A percentile compares a stretch with the other conserved stretches of the same genome.
phyloP scores from a whole-genome alignment of 2,113 vertebrate genomes.

The Terrapene triunguis region DNA sequence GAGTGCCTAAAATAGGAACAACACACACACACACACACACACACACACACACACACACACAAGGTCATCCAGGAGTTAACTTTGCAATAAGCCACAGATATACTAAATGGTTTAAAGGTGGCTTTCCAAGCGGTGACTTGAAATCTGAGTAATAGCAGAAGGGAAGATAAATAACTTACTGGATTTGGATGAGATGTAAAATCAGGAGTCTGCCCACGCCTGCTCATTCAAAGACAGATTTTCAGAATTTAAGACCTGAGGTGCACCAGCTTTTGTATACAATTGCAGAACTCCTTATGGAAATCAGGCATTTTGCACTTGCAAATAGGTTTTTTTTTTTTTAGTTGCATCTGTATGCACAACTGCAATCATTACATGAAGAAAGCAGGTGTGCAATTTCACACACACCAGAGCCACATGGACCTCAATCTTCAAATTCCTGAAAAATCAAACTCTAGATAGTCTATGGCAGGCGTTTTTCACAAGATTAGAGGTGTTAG shows the following conservation, averaged over 20 bases:
- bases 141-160: conserved; percentile 33
- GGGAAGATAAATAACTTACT: background rate
- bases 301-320: background rate
- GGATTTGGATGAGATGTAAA: conserved; percentile 15
- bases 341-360: background rate
- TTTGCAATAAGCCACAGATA: conserved; percentile 3
- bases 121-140: background rate
- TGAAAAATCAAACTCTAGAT: background rate
- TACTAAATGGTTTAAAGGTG: background rate
- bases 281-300: background rate
- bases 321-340: background rate
- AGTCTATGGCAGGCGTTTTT: background rate
- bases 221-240: background rate
- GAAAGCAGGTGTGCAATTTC: background rate
- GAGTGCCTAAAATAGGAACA: fast-evolving
- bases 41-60: background rate
- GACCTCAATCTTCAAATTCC: background rate
- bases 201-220: background rate
- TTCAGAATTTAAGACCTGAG: background rate
- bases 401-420: background rate
- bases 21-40: background rate
- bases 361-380: background rate
- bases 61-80: background rate
- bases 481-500: background rate
- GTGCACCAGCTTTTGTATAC: background rate